These are phyloP conservation scores for Anguilla obscura DNA, from an alignment of 2,797 vertebrate species.

Conservation along the genomic window DNA sequence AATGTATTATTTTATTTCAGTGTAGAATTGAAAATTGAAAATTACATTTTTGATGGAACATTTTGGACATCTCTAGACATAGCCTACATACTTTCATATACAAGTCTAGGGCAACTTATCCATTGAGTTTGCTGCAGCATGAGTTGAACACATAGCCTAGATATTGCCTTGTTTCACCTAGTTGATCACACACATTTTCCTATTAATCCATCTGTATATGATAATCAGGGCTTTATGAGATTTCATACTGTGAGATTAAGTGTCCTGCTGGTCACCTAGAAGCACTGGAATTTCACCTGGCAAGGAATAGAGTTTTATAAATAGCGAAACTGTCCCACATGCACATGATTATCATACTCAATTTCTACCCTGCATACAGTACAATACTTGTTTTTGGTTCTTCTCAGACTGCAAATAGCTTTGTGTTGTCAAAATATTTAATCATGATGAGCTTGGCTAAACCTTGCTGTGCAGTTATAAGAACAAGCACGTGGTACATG, in stretches of 20 bases:
- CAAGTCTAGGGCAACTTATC: not conserved
- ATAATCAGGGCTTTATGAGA: not conserved
- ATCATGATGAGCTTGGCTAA: not conserved
- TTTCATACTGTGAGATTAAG: not conserved
- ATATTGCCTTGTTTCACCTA: not conserved
- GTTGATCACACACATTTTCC: not conserved
- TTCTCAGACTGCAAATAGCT: not conserved
- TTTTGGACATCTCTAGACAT: not conserved
- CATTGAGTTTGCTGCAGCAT: not conserved
- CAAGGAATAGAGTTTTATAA: not conserved
- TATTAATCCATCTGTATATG: not conserved
- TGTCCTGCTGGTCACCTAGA: not conserved
- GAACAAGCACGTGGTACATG: not conserved
- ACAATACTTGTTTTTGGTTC: not conserved
- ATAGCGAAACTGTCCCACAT: not conserved
- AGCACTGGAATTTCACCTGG: not conserved
- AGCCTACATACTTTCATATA: not conserved
- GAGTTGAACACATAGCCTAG: not conserved
- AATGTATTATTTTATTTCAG: not conserved
- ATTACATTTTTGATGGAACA: not conserved
- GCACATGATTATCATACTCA: not conserved
- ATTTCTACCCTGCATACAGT: not conserved
- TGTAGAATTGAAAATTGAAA: not conserved
- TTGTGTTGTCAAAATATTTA: not conserved
- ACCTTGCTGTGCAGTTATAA: not conserved